Conservation (phyloP, 2,113 vertebrate species). For the Myxocyprinus asiaticus region DNA sequence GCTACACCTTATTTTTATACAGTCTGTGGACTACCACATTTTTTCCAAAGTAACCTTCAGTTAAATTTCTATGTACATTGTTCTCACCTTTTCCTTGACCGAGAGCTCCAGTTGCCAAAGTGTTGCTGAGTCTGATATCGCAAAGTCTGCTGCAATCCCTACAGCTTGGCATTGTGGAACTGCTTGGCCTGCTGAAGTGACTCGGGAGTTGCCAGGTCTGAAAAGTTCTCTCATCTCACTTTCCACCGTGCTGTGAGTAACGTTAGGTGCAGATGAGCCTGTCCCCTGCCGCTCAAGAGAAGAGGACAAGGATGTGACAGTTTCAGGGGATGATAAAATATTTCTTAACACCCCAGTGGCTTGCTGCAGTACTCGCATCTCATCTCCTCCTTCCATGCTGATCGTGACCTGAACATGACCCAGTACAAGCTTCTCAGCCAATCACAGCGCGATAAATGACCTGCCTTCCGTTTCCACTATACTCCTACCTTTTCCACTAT, state of each 20-base stretch:
- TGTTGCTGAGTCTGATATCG: neutral
- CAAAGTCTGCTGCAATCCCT: neutral
- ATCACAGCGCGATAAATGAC: neutral
- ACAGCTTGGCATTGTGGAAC: neutral
- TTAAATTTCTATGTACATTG: neutral
- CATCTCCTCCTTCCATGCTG: neutral
- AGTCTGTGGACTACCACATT: no score
- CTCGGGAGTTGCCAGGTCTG: neutral
- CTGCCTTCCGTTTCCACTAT: neutral
- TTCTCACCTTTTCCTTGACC: constrained; percentile 3
- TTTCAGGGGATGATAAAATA: constrained; percentile 12
- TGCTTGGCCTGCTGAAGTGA: neutral
- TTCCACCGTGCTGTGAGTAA: neutral
- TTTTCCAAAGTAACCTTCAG: no score
- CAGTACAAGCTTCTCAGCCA: no score
- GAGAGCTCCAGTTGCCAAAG: neutral
- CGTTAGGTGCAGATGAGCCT: no score
- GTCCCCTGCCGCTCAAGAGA: no score
- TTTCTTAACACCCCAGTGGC: neutral
- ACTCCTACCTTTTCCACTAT: neutral
- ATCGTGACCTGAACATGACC: neutral
- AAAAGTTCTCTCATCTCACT: neutral
- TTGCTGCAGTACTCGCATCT: neutral
- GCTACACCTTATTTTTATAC: no score
- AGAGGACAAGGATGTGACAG: no score